phyloP scores from a whole-genome alignment of 2,797 vertebrate genomes.

The Odontamblyopus lacepedii region DNA sequence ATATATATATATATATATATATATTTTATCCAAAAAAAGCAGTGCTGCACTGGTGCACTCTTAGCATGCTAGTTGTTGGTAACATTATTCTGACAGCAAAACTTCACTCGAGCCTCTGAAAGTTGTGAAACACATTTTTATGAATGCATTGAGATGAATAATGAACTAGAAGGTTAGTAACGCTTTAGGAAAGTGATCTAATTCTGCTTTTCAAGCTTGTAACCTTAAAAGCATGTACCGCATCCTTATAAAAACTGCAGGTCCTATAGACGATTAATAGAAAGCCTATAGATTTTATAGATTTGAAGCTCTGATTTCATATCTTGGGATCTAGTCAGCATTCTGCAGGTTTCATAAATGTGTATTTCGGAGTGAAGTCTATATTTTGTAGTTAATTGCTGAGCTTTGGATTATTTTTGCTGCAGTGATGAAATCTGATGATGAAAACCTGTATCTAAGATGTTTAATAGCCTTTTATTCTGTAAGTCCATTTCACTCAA shows the following conservation, averaged over 20 bases:
- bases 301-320: background rate
- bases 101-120: too few relatives aligned
- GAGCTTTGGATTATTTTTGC: background rate
- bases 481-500: slow-evolving; percentile 13
- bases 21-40: too few relatives aligned
- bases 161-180: too few relatives aligned
- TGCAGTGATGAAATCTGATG: background rate
- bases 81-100: too few relatives aligned
- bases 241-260: background rate
- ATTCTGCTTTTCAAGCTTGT: too few relatives aligned
- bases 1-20: too few relatives aligned
- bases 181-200: too few relatives aligned
- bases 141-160: too few relatives aligned
- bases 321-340: background rate
- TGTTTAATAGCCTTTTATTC: background rate
- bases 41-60: too few relatives aligned
- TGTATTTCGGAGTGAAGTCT: background rate
- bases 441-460: background rate
- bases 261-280: background rate
- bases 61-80: too few relatives aligned
- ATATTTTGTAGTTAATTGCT: background rate
- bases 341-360: background rate
- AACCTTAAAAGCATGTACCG: too few relatives aligned
- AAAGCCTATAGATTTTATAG: background rate
- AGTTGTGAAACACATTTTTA: too few relatives aligned